Conservation (phyloP, 2,113 vertebrate genomes). For the Chloropsis hardwickii region DNA sequence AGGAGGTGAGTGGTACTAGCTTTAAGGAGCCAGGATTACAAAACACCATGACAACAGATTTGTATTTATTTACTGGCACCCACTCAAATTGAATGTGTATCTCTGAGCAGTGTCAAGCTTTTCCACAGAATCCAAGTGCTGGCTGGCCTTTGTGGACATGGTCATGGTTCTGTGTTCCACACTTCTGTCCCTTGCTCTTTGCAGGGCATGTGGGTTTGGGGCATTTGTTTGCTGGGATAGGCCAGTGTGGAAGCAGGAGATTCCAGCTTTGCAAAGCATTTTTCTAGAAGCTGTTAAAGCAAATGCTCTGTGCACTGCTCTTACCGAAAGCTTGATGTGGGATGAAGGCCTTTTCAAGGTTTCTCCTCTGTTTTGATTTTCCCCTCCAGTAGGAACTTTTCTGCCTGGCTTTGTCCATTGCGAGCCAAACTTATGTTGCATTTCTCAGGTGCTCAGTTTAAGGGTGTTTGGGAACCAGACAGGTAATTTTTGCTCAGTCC, state of each 20-base stretch:
- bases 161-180: not conserved
- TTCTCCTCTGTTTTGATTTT: not conserved
- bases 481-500: not conserved
- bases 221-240: not conserved
- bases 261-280: not conserved
- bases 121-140: not conserved
- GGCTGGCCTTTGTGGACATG: not conserved
- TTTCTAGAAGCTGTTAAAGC: not conserved
- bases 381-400: not conserved
- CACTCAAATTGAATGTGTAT: not conserved
- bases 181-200: not conserved
- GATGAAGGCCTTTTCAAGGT: not conserved
- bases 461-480: not conserved
- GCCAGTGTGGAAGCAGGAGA: not conserved
- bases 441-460: not conserved
- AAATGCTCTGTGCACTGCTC: not conserved
- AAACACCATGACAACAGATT: conserved; percentile 28
- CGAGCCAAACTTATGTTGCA: rapidly evolving
- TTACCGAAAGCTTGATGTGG: not conserved
- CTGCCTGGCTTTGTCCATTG: not conserved
- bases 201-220: not conserved
- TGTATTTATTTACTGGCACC: conserved; percentile 44
- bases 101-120: not conserved
- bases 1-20: not conserved
- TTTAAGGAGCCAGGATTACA: not conserved